Evolutionary conservation across 2,113 vertebrate species (phyloP).

Genomic region (Sterna hirundo): DNA sequence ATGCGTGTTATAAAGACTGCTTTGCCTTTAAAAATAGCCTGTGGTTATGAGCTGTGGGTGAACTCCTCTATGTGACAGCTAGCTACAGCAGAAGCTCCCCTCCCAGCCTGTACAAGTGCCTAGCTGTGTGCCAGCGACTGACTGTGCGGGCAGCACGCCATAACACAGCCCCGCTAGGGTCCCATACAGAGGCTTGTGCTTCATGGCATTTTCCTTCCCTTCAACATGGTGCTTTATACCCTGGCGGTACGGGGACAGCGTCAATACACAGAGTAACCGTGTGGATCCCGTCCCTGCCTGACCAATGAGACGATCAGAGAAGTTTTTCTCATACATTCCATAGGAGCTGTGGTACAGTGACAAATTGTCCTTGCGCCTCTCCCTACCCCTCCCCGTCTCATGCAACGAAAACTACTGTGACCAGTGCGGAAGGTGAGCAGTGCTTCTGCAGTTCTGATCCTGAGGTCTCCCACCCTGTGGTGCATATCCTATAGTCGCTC

Average conservation of each 20-base stretch:
- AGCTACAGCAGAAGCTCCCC: neutral
- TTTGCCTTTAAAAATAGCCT: neutral
- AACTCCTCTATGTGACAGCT: neutral
- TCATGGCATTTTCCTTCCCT: neutral
- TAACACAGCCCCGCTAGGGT: neutral
- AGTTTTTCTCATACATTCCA: neutral
- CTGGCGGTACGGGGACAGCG: neutral
- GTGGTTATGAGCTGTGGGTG: neutral
- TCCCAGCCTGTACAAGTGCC: neutral
- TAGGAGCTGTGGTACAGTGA: neutral
- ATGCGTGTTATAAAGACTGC: neutral
- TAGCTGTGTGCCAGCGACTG: neutral
- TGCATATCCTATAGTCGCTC: neutral
- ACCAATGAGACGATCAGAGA: neutral
- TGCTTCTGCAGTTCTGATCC: neutral
- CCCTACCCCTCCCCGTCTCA: neutral
- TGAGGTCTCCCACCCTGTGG: neutral
- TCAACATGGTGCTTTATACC: neutral
- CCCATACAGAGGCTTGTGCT: neutral
- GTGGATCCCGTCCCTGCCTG: neutral
- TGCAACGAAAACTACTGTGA: neutral
- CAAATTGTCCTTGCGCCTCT: neutral
- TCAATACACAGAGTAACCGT: neutral
- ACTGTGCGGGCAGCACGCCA: neutral
- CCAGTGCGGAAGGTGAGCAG: neutral